Conservation (phyloP, 2,113 vertebrate species). For the Eurystomus gularis region DNA sequence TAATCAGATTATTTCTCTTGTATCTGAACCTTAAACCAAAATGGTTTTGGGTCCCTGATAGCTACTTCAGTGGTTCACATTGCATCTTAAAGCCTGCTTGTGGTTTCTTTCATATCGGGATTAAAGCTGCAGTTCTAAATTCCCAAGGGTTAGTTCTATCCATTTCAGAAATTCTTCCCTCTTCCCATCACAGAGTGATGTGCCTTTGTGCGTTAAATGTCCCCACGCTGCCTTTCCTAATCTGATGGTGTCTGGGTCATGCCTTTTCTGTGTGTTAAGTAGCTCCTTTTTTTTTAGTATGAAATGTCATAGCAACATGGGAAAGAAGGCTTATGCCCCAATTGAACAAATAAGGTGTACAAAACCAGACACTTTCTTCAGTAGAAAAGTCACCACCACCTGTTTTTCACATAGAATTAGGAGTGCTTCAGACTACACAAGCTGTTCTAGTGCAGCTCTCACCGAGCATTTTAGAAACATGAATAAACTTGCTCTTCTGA, state of each 20-base stretch:
- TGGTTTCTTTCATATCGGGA: neutral
- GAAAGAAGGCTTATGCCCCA: neutral
- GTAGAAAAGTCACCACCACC: neutral
- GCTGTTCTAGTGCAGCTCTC: neutral
- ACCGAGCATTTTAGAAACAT: neutral
- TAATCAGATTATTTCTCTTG: neutral
- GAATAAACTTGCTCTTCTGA: neutral
- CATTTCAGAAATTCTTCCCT: neutral
- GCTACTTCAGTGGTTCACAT: neutral
- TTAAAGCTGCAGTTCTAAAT: neutral
- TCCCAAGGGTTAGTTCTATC: neutral
- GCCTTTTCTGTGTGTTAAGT: neutral
- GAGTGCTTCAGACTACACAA: neutral
- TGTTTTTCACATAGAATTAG: neutral
- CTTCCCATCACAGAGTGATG: neutral
- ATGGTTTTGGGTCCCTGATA: neutral
- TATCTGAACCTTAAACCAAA: neutral
- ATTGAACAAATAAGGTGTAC: neutral
- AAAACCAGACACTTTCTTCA: neutral
- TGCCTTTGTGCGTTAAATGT: neutral
- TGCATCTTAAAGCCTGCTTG: neutral
- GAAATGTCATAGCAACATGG: neutral
- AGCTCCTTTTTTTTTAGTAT: neutral
- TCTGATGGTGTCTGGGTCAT: neutral
- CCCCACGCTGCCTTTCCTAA: neutral